Conservation (phyloP, 1,140 invertebrate species). For the Chrysomallon squamiferum region DNA sequence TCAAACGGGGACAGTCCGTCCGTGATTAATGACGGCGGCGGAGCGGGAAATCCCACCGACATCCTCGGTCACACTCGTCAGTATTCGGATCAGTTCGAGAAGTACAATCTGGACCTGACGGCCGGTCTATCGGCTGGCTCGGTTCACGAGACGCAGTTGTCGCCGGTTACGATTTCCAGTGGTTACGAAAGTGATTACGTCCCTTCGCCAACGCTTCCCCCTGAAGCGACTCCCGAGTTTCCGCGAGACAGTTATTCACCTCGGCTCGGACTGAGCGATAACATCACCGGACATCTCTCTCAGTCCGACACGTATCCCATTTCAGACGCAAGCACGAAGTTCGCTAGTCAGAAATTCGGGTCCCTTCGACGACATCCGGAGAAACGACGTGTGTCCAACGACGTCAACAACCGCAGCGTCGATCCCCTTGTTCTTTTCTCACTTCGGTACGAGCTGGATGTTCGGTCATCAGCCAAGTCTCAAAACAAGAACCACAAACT, state of each 20-base stretch:
- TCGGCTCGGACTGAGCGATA: background rate
- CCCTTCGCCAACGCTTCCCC: constrained; percentile 12
- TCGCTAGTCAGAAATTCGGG: constrained; percentile 1
- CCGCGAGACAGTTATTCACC: constrained; percentile 7
- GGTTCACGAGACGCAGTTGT: constrained; percentile 5
- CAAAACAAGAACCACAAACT: constrained; percentile 42
- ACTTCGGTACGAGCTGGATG: background rate
- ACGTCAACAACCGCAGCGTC: background rate
- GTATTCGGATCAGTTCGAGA: no score
- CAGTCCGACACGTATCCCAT: constrained; percentile 26
- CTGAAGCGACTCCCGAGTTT: constrained; percentile 6
- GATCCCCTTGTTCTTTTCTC: constrained; percentile 5
- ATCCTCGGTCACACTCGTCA: no score
- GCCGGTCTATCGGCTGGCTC: no score
- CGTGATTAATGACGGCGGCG: no score
- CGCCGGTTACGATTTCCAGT: constrained; percentile 41
- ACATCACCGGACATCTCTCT: constrained; percentile 20
- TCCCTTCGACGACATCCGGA: background rate
- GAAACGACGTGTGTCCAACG: background rate
- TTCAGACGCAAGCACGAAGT: background rate
- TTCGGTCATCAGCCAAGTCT: constrained; percentile 1
- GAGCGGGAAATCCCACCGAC: no score
- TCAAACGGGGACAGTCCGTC: no score
- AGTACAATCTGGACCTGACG: no score
- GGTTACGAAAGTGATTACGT: constrained; percentile 47